These are phyloP conservation scores for Oceanodroma tethys DNA, from an alignment of 2,113 vertebrate genomes.

Conservation along the genomic window DNA sequence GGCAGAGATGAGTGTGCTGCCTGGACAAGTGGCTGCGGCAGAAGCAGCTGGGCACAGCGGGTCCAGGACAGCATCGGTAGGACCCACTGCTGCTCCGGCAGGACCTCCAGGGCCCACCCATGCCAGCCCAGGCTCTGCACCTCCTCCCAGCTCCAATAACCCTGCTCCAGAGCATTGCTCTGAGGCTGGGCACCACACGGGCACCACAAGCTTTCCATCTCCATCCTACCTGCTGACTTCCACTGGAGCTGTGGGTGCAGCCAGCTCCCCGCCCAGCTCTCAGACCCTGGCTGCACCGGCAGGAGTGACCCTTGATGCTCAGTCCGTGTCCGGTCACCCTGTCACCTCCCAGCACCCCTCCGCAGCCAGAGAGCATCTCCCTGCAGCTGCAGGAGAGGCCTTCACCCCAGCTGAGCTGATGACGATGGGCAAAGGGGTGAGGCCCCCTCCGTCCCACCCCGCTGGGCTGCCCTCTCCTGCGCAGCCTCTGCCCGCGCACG, in stretches of 20 bases:
- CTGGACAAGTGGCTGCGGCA: neutral
- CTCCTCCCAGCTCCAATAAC: neutral
- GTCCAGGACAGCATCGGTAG: neutral
- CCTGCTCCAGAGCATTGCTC: accelerated
- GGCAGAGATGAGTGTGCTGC: neutral
- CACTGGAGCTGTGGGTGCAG: neutral
- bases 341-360: neutral
- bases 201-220: neutral
- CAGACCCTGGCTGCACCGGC: neutral
- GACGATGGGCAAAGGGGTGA: accelerated
- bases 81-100: neutral
- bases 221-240: neutral
- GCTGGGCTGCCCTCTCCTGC: neutral
- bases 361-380: neutral
- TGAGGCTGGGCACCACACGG: neutral
- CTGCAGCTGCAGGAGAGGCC: neutral
- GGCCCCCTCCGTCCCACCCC: neutral
- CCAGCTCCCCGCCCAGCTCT: neutral
- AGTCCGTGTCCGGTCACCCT: accelerated
- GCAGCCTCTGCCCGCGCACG: accelerated
- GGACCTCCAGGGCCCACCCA: neutral
- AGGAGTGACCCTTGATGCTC: neutral
- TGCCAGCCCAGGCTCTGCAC: neutral
- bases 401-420: neutral
- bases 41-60: neutral